Evolutionary conservation across 2,888 invertebrate genomes (phyloP), one percentile per base, ranked within the genome.

Genomic region (Anthophora plumipes): DNA sequence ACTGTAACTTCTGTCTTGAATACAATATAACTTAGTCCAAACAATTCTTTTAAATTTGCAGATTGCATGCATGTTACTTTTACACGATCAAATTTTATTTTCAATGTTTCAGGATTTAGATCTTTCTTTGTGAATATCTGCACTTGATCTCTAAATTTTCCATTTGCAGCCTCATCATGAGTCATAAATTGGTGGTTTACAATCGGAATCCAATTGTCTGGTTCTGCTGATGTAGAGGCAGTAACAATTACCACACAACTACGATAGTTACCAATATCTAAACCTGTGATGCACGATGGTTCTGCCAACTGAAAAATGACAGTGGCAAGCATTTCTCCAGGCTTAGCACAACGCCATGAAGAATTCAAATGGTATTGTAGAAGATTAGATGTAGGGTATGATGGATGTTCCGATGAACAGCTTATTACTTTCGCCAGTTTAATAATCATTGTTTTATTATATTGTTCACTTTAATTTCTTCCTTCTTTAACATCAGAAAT

Each of bases 31-130:
- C 86, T 72, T 8, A 93, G 74, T 1, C 93, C 93, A 82, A 93
- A 93, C 0, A 92, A 54, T 71, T 91, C 92, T 76, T 89, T 89
- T 0, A 89, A 88, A 85, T 93, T 93, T 0, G 93, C 92, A 0
- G 93, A 89, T 50, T 93, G 93, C 93, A 92, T 92, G 22, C 93
- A 93, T 0, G 91, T 92, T 4, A 92, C 89, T 79, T 93, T 93
- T 0, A 92, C 87, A 8, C 92, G 83, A 59, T 91, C 90, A 71
- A 93, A 93, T 86, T 92, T 92, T 0, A 82, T 89, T n/a, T 90
- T 91, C 0, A 91, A 4, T 1, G 74, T 90, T 0, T 91, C 91
- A 1, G 91, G 87, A 83, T 91, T 91, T 0, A 93, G 80, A 37
- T 93, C 92, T 39, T 89, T 91, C 66, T 91, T 93, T 0, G 93